Conservation (phyloP, 2,113 vertebrate genomes). For the Xiphorhynchus elegans region DNA sequence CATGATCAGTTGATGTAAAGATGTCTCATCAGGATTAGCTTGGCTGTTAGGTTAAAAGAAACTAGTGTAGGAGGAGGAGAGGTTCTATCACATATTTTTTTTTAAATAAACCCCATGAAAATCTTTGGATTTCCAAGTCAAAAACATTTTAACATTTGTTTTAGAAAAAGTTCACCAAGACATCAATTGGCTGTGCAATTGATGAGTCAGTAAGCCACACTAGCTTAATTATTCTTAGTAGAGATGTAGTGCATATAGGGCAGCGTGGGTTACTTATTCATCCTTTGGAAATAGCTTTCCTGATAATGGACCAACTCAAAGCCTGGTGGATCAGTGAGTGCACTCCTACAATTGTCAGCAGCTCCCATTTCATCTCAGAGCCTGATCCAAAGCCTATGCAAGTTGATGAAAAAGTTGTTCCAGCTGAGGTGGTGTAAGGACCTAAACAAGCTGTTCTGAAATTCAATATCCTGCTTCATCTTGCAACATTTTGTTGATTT, state of each 20-base stretch:
- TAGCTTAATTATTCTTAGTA: background rate
- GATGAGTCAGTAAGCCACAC: background rate
- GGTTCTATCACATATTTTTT: background rate
- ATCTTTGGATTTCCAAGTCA: background rate
- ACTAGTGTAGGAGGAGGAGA: constrained; percentile 29
- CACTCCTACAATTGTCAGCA: background rate
- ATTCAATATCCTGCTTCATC: background rate
- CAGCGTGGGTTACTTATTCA: background rate
- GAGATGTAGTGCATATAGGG: background rate
- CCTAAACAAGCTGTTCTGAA: background rate
- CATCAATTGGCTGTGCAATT: background rate
- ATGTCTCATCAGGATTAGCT: constrained; percentile 23
- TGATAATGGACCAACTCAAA: constrained; percentile 12
- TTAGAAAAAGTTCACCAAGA: background rate
- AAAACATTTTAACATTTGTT: background rate
- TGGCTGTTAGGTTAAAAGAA: constrained; percentile 15
- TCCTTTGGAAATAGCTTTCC: background rate
- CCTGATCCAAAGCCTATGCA: background rate
- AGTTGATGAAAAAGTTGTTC: background rate
- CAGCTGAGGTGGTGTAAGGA: background rate
- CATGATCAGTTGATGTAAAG: background rate
- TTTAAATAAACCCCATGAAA: background rate
- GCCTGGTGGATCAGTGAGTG: background rate
- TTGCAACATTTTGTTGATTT: background rate
- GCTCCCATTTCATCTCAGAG: background rate